Evolutionary conservation across 23 tunicate genomes (phyloP).

Genomic region (Styela plicata): DNA sequence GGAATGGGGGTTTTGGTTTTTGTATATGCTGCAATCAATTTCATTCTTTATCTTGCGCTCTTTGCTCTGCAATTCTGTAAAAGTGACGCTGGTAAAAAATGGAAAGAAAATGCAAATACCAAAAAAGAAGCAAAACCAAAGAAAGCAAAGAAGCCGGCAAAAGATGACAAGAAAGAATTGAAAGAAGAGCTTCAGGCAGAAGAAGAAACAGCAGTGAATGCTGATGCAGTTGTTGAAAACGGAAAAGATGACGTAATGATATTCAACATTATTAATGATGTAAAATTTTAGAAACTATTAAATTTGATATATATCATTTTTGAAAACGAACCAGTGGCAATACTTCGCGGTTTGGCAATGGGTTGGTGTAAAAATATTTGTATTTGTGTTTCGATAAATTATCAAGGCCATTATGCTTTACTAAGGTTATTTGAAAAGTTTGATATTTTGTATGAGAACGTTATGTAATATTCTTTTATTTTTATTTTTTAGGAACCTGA

Average conservation of each 20-base stretch:
- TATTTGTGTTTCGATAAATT: too few relatives aligned
- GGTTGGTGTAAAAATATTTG: too few relatives aligned
- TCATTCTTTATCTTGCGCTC: neutral
- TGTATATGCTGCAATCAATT: neutral
- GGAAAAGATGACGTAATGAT: neutral
- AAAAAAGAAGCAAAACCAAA: neutral
- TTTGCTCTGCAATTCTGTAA: neutral
- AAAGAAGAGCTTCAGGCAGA: neutral
- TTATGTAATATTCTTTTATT: too few relatives aligned
- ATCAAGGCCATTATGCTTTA: too few relatives aligned
- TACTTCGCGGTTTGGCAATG: too few relatives aligned
- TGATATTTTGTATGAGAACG: too few relatives aligned
- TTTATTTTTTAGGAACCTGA: neutral
- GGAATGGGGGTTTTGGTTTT: neutral
- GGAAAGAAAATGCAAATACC: neutral
- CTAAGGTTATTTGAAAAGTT: too few relatives aligned
- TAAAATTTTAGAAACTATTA: too few relatives aligned
- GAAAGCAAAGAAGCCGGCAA: neutral
- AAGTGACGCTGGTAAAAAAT: neutral
- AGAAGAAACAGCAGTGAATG: neutral
- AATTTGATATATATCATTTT: too few relatives aligned
- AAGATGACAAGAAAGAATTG: neutral
- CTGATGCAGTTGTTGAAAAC: neutral
- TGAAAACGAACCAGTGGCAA: too few relatives aligned
- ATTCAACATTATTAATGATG: too few relatives aligned